These are phyloP conservation scores for mouse (Mus musculus) DNA, from an alignment of 2,113 vertebrate genomes.

Conservation along the genomic window DNA sequence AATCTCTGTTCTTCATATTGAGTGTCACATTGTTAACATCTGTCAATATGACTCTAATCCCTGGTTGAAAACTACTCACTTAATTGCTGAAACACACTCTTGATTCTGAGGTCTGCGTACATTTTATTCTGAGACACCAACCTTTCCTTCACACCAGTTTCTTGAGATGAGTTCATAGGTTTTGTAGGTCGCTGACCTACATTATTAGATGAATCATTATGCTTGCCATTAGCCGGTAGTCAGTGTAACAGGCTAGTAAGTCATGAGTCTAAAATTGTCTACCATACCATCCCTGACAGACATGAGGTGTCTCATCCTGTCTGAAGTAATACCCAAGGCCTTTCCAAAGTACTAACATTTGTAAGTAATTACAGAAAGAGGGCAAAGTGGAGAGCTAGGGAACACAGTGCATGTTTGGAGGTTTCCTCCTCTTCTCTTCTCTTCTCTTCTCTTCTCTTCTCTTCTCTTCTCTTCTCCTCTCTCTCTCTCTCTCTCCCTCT, in stretches of 20 bases:
- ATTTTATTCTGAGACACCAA: slow-evolving; percentile 26
- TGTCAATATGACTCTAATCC: slow-evolving; percentile 18
- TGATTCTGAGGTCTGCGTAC: neutral
- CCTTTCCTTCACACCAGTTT: slow-evolving; percentile 37
- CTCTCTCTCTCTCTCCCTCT: neutral
- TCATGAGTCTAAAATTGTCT: slow-evolving; percentile 24
- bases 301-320: neutral
- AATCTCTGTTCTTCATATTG: neutral
- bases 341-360: neutral
- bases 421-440: neutral
- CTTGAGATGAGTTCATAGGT: slow-evolving; percentile 11
- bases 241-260: neutral
- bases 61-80: neutral
- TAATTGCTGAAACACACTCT: slow-evolving; percentile 15
- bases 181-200: slow-evolving; percentile 25
- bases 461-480: too few species aligned
- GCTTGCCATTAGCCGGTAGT: slow-evolving; percentile 10
- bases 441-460: too few species aligned
- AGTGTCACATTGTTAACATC: neutral
- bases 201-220: neutral
- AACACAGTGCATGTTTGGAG: neutral
- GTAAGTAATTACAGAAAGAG: neutral
- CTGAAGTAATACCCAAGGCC: slow-evolving; percentile 3
- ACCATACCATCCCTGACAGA: neutral
- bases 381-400: neutral